Percentiles rank a stretch among this genome's conserved stretches.
Evolutionary conservation across 2,888 invertebrate species (phyloP).

Genomic region (Liposcelis brunnea): DNA sequence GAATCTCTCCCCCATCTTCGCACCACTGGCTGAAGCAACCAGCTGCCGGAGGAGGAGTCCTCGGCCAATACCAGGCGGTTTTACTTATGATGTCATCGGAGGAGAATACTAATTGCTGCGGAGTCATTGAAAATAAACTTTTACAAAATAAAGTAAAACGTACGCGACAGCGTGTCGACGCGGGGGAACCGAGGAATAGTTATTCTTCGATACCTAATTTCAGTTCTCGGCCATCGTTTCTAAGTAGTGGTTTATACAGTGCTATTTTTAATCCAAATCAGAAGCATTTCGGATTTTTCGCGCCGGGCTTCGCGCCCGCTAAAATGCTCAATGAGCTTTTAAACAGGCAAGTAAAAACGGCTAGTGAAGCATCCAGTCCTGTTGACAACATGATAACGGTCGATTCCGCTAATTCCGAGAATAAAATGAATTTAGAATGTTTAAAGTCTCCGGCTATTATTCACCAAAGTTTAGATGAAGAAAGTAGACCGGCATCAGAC

Average conservation of each 20-base stretch:
- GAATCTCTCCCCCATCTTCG: slow-evolving; percentile 16
- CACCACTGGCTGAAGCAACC: slow-evolving; percentile 15
- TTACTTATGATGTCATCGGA: slow-evolving; percentile 92
- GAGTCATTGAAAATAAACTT: slow-evolving; percentile 82
- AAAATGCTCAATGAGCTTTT: slow-evolving; percentile 85
- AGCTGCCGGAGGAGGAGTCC: slow-evolving; percentile 42
- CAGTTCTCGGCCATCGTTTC: slow-evolving; percentile 62
- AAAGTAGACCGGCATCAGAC: slow-evolving; percentile 23
- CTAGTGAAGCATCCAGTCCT: slow-evolving; percentile 39
- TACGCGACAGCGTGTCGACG: slow-evolving; percentile 91
- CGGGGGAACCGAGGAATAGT: slow-evolving; percentile 86
- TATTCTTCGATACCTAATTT: slow-evolving; percentile 67
- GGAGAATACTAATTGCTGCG: slow-evolving; percentile 87
- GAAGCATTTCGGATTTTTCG: slow-evolving; percentile 65
- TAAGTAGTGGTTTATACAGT: slow-evolving; percentile 74
- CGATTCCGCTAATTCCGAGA: slow-evolving; percentile 24
- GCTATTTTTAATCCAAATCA: slow-evolving; percentile 60
- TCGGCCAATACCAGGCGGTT: slow-evolving; percentile 66
- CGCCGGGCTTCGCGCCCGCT: slow-evolving; percentile 64
- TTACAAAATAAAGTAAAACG: slow-evolving; percentile 78
- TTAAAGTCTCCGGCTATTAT: slow-evolving; percentile 20
- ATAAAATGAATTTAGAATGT: slow-evolving; percentile 23
- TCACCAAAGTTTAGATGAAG: slow-evolving; percentile 27
- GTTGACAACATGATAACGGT: slow-evolving; percentile 31
- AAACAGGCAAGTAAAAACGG: slow-evolving; percentile 58